Percentiles rank a stretch among this genome's conserved stretches.
Evolutionary conservation across 2,888 invertebrate genomes (phyloP).

Genomic region (Tethea ocularis): DNA sequence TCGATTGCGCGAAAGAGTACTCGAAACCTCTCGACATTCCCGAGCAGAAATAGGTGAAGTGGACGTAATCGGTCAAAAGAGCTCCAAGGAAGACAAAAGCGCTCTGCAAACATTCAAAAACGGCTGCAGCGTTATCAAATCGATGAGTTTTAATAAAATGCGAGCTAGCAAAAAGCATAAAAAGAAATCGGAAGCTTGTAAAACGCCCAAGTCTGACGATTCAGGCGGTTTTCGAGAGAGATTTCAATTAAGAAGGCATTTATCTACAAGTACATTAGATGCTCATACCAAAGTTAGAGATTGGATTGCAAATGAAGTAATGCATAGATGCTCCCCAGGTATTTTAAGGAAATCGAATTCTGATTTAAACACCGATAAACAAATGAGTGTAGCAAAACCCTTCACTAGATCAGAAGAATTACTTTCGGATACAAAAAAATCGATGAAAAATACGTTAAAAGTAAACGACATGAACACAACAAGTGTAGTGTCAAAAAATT

Average conservation of each 20-base stretch:
- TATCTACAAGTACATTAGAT: slow-evolving; percentile 92
- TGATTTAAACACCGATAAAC: slow-evolving; percentile 62
- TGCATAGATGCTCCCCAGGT: slow-evolving; percentile 88
- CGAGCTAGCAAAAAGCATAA: slow-evolving; percentile 79
- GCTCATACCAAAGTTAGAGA: slow-evolving; percentile 93
- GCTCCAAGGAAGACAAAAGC: slow-evolving; percentile 72
- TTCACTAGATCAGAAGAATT: slow-evolving; percentile 78
- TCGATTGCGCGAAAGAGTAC: slow-evolving; percentile 75
- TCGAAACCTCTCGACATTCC: slow-evolving; percentile 72
- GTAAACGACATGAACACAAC: slow-evolving; percentile 46
- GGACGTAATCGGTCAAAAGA: slow-evolving; percentile 76
- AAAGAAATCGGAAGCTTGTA: slow-evolving; percentile 80
- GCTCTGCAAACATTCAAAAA: slow-evolving; percentile 75
- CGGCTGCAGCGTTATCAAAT: slow-evolving; percentile 84
- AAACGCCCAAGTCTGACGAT: slow-evolving; percentile 83
- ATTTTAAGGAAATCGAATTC: slow-evolving; percentile 83
- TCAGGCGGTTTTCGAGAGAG: slow-evolving; percentile 83
- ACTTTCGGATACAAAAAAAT: slow-evolving; percentile 61
- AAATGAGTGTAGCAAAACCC: slow-evolving; percentile 53
- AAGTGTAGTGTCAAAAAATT: slow-evolving; percentile 46
- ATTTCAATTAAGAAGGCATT: slow-evolving; percentile 87
- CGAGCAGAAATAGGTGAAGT: slow-evolving; percentile 80
- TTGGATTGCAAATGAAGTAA: slow-evolving; percentile 93
- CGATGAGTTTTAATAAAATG: slow-evolving; percentile 80
- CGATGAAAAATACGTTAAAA: slow-evolving; percentile 49